Base-by-base conservation (phyloP, 2,888 invertebrate genomes). In the Drosophila atripex region DNA sequence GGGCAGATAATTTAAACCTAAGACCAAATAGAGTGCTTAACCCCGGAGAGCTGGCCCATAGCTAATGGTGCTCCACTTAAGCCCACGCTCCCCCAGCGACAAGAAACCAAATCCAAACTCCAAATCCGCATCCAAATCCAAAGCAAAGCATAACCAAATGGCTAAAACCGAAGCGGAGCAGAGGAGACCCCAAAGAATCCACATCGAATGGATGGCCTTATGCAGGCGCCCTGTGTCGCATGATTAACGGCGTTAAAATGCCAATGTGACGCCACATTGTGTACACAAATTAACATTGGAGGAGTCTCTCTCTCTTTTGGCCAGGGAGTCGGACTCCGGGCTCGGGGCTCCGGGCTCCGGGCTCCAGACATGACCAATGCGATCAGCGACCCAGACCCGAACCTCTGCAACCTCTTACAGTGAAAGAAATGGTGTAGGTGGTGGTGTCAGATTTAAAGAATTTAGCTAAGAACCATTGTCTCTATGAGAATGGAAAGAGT, bases 211-310 rank as follows among this genome's bases (percentile, higher is more conserved):
- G 58, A 71, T 71, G 69, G 74, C 74, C 79, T 72, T 64, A 86
- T 88, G 83, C 84, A 87, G 84, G 84, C 84, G 84, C 84, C 88
- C 88, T 86, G 86, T 84, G 86, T 86, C 80, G 80, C 80, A 90
- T 89, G 90, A 89, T 89, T 90, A 89, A 89, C 89, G 90, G 90
- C 89, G 89, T 89, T 89, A 89, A 89, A 89, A 89, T 90, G 87
- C 89, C 89, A 86, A 90, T 89, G 90, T 90, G 89, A 89, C 89
- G 89, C 90, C 90, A 89, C 88, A 84, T 87, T 89, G 88, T 80
- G 79, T 84, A 87, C 80, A 89, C 88, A 87, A 87, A 87, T 78
- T 87, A 85, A 77, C 78, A 86, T 79, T 77, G 70, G 77, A 50
- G 49, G 52, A 61, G 72, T 57, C 61, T 18, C 53, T 18, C 53